A percentile compares a stretch with the other conserved stretches of the same genome.
These are phyloP conservation scores for Brienomyrus longianalis DNA, from an alignment of 2,113 vertebrate genomes.

Conservation along the genomic window DNA sequence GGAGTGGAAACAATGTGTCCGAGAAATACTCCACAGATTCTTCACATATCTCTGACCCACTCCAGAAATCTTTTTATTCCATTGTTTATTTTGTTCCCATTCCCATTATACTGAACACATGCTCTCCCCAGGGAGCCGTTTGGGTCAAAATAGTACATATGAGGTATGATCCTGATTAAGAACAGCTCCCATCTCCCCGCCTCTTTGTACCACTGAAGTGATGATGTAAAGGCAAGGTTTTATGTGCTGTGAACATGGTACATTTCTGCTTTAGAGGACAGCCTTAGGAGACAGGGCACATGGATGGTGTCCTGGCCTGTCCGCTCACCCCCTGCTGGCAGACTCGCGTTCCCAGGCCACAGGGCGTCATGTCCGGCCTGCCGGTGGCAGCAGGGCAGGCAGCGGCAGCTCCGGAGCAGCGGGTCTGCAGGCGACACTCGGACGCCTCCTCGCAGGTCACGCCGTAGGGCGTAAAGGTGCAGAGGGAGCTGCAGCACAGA, in stretches of 20 bases:
- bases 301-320: background rate
- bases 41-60: background rate
- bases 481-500: slow-evolving; percentile 57
- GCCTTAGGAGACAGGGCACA: background rate
- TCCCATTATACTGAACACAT: background rate
- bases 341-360: slow-evolving; percentile 56
- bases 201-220: background rate
- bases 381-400: slow-evolving; percentile 48
- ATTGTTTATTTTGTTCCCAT: background rate
- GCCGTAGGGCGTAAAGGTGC: slow-evolving; percentile 45
- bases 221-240: background rate
- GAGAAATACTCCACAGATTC: background rate
- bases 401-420: slow-evolving; percentile 55
- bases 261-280: background rate
- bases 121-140: slow-evolving; percentile 22
- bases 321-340: slow-evolving; percentile 66
- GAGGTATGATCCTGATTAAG: slow-evolving; percentile 19
- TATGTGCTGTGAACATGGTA: background rate
- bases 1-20: background rate
- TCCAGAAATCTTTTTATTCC: background rate
- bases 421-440: slow-evolving; percentile 52
- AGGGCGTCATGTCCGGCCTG: slow-evolving; percentile 64
- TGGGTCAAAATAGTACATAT: slow-evolving; percentile 9
- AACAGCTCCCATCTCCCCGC: slow-evolving; percentile 12
- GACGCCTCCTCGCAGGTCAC: slow-evolving; percentile 55